phyloP scores from a whole-genome alignment of 2,797 vertebrate species.

The Bucorvus abyssinicus region DNA sequence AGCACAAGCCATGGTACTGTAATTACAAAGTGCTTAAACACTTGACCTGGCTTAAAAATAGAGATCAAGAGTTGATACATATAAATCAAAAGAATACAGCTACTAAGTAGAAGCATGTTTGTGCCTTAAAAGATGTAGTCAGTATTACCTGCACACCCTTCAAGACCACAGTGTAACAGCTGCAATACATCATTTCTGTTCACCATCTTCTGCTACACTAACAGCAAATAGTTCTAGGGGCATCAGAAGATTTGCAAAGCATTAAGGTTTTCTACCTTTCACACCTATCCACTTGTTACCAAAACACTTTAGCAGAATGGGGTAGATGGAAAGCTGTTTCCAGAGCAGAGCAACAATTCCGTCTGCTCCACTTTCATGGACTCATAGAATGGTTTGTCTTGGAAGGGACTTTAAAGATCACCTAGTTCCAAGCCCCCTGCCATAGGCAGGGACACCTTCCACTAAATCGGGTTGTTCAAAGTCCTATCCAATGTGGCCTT shows the following conservation, averaged over 20 bases:
- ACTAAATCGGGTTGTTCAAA: neutral
- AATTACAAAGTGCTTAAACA: neutral
- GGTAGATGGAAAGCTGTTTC: neutral
- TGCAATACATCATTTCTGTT: neutral
- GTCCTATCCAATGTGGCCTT: neutral
- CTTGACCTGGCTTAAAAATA: neutral
- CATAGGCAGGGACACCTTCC: neutral
- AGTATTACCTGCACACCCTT: neutral
- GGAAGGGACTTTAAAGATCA: no score
- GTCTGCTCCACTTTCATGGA: neutral
- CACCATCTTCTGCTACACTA: neutral
- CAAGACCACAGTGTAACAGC: neutral
- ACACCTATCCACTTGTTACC: neutral
- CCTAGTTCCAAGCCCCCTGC: no score
- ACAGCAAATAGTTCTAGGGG: neutral
- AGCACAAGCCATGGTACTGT: fast-evolving
- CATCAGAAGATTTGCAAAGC: neutral
- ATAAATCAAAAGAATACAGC: neutral
- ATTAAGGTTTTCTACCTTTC: neutral
- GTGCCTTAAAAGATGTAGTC: neutral
- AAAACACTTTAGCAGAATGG: neutral
- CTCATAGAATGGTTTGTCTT: no score
- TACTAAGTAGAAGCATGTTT: neutral
- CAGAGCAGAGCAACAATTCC: neutral
- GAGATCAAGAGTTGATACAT: neutral